Conservation (phyloP, 2,113 vertebrate genomes). For the Tragelaphus strepsiceros region DNA sequence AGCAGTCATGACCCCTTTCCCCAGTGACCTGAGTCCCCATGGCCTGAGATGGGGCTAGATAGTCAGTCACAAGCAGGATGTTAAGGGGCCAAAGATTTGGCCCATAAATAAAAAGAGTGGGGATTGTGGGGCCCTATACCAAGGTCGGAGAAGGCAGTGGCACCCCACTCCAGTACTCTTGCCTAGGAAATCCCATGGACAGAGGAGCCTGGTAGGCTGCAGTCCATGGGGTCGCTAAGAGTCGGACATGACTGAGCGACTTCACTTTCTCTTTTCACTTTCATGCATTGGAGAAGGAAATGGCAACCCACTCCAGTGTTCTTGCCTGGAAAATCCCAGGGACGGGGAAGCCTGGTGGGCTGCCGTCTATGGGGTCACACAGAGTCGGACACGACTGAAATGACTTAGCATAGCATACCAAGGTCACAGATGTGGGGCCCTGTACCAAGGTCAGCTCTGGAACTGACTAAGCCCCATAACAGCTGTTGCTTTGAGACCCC, state of each 20-base stretch:
- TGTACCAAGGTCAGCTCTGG: not conserved
- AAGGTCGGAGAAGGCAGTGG: not conserved
- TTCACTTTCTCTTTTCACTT: too few species aligned
- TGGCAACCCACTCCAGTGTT: too few species aligned
- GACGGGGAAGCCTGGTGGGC: too few species aligned
- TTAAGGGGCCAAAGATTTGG: not conserved
- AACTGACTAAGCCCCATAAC: not conserved
- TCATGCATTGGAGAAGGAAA: too few species aligned
- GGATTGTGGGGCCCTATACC: not conserved
- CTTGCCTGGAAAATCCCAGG: too few species aligned
- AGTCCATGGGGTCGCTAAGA: too few species aligned
- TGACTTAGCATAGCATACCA: not conserved
- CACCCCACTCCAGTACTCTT: too few species aligned
- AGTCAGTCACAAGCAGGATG: not conserved
- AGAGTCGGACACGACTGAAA: too few species aligned
- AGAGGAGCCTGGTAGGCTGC: too few species aligned
- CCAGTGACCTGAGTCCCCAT: not conserved
- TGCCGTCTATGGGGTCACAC: too few species aligned
- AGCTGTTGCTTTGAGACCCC: not conserved
- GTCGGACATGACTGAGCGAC: too few species aligned
- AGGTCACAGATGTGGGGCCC: not conserved
- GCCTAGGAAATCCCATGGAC: too few species aligned
- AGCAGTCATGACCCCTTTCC: not conserved
- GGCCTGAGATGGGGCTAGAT: not conserved
- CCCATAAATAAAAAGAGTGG: not conserved